Percentiles rank a stretch among this genome's conserved stretches.
phyloP scores from a whole-genome alignment of 2,888 invertebrate genomes.

The Apodemia mormo region DNA sequence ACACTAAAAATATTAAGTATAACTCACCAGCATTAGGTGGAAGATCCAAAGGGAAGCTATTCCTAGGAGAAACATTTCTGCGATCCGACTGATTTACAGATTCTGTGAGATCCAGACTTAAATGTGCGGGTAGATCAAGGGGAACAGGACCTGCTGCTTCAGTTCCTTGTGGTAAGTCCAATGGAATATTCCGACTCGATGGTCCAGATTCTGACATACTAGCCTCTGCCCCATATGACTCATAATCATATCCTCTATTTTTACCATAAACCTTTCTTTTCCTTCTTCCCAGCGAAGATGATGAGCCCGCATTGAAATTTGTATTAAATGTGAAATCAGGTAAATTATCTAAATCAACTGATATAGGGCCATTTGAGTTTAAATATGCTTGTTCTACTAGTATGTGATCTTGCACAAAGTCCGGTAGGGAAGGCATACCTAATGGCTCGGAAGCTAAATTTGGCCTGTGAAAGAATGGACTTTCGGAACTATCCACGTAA shows the following conservation, averaged over 20 bases:
- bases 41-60: constrained; percentile 70
- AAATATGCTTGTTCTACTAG: constrained; percentile 89
- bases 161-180: constrained; percentile 64
- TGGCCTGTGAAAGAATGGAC: constrained; percentile 68
- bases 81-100: constrained; percentile 72
- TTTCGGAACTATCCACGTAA: constrained; percentile 65
- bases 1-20: neutral
- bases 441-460: constrained; percentile 70
- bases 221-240: constrained; percentile 58
- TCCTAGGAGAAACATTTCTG: constrained; percentile 68
- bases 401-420: constrained; percentile 94
- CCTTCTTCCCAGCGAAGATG: constrained; percentile 62
- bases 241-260: constrained; percentile 65
- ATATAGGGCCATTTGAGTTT: constrained; percentile 75
- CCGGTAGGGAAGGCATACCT: constrained; percentile 87
- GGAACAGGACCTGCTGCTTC: constrained; percentile 63
- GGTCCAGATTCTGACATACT: constrained; percentile 55
- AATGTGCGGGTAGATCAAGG: constrained; percentile 62
- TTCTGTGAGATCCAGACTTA: constrained; percentile 73
- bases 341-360: constrained; percentile 84
- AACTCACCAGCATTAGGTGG: constrained; percentile 69
- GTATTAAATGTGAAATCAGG: constrained; percentile 85
- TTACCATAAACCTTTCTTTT: constrained; percentile 56
- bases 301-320: constrained; percentile 67
- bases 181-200: constrained; percentile 54